Conservation (phyloP, 2,797 vertebrate genomes). For the Pterois miles region DNA sequence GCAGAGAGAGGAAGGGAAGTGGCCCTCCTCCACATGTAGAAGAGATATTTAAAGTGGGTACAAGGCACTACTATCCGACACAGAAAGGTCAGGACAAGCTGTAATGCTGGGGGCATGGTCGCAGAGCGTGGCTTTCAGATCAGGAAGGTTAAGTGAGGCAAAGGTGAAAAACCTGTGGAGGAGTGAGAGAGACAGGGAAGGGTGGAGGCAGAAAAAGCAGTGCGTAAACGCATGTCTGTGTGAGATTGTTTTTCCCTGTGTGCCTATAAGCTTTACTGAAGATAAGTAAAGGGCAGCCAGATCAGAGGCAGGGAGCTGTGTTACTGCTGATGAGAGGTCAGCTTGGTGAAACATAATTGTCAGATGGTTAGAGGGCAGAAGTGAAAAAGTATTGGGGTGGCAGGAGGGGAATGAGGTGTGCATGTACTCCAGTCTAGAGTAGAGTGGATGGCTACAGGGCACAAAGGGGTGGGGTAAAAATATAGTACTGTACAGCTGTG, state of each 20-base stretch:
- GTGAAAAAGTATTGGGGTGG: conserved; percentile 55
- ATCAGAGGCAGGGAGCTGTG: conserved; percentile 59
- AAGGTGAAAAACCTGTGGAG: conserved; percentile 46
- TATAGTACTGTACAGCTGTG: conserved; percentile 22
- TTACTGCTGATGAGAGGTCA: conserved; percentile 63
- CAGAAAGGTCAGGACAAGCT: conserved; percentile 57
- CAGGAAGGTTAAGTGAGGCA: conserved; percentile 47
- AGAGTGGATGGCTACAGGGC: conserved; percentile 52
- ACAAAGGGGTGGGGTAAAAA: neutral
- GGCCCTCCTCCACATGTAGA: conserved; percentile 6
- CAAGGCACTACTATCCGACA: conserved; percentile 17
- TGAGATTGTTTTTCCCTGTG: conserved; percentile 28
- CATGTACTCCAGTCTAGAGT: conserved; percentile 57
- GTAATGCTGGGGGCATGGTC: conserved; percentile 29
- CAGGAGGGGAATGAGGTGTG: conserved; percentile 65
- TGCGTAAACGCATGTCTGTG: conserved; percentile 39
- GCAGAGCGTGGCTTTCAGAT: conserved; percentile 36
- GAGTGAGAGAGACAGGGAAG: conserved; percentile 21
- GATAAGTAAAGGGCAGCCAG: conserved; percentile 69
- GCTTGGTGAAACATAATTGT: conserved; percentile 69
- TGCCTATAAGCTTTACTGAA: conserved; percentile 47
- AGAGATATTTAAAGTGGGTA: conserved; percentile 48
- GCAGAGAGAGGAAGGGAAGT: conserved; percentile 3
- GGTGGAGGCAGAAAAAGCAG: conserved; percentile 5
- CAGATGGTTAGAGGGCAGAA: conserved; percentile 69